Percentiles rank a stretch among this genome's conserved stretches.
Conservation (phyloP, 2,888 invertebrate genomes). For the Gastrophysa polygoni region DNA sequence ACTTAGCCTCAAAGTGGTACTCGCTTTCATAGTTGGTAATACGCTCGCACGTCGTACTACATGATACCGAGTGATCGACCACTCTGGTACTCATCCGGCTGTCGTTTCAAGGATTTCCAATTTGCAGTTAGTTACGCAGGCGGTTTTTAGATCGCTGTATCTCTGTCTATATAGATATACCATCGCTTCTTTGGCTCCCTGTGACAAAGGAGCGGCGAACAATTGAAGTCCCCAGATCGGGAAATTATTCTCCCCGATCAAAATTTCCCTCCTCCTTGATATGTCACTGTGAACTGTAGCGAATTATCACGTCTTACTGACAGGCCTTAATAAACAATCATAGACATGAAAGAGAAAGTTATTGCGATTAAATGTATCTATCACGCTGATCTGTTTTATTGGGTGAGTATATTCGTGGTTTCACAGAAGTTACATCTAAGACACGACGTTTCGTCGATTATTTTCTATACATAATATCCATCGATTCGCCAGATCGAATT, state of each 20-base stretch:
- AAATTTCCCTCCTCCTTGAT: not conserved
- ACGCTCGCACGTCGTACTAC: constrained; percentile 25
- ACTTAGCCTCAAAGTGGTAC: constrained; percentile 23
- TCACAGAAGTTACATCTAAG: too few species aligned
- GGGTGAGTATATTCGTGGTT: too few species aligned
- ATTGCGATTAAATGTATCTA: not conserved
- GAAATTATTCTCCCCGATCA: not conserved
- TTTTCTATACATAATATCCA: too few species aligned
- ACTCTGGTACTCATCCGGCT: constrained; percentile 33
- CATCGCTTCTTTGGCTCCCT: constrained; percentile 37
- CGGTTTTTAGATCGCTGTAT: constrained; percentile 26
- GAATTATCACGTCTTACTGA: not conserved
- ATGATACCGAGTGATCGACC: constrained; percentile 26
- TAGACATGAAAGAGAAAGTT: not conserved
- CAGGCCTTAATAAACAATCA: not conserved
- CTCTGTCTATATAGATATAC: constrained; percentile 27
- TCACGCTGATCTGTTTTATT: not conserved
- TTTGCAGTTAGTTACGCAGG: constrained; percentile 35
- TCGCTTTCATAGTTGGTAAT: constrained; percentile 24
- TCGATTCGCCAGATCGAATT: too few species aligned
- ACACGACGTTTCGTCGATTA: too few species aligned
- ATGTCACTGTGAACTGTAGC: not conserved
- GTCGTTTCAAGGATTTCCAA: constrained; percentile 37
- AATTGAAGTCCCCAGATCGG: too few species aligned
- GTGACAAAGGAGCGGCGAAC: constrained; percentile 39